Conservation (phyloP, 2,113 vertebrate species). For the Anarhynchus alexandrinus region DNA sequence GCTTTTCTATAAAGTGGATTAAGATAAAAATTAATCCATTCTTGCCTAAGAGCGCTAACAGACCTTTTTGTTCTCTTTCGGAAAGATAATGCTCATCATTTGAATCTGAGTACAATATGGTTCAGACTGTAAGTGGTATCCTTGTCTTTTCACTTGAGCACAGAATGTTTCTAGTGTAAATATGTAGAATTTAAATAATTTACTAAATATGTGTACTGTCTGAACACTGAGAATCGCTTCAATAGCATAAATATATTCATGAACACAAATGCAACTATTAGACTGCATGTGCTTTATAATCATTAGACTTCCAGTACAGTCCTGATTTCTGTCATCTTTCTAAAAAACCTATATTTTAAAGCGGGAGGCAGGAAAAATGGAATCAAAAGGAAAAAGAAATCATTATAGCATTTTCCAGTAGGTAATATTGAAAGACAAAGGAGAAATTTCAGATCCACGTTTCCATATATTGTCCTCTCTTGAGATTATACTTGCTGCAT, state of each 20-base stretch:
- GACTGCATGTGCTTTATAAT: background rate
- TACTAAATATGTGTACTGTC: background rate
- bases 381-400: background rate
- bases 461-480: background rate
- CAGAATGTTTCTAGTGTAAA: background rate
- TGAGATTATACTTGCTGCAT: background rate
- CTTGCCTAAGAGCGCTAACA: slow-evolving; percentile 69
- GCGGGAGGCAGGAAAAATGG: background rate
- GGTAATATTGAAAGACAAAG: background rate
- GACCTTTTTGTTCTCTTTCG: background rate
- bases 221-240: background rate
- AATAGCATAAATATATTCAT: background rate
- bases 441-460: background rate
- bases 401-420: background rate
- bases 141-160: background rate
- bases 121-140: background rate
- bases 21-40: slow-evolving; percentile 79
- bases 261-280: background rate
- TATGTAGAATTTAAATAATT: background rate
- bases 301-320: background rate
- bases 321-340: background rate
- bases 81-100: slow-evolving; percentile 25
- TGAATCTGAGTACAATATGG: background rate
- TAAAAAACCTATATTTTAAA: background rate
- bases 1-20: slow-evolving; percentile 50